A percentile compares a stretch with the other conserved stretches of the same genome.
These are phyloP conservation scores for Lapara coniferarum DNA, from an alignment of 2,888 invertebrate genomes.

Conservation along the genomic window DNA sequence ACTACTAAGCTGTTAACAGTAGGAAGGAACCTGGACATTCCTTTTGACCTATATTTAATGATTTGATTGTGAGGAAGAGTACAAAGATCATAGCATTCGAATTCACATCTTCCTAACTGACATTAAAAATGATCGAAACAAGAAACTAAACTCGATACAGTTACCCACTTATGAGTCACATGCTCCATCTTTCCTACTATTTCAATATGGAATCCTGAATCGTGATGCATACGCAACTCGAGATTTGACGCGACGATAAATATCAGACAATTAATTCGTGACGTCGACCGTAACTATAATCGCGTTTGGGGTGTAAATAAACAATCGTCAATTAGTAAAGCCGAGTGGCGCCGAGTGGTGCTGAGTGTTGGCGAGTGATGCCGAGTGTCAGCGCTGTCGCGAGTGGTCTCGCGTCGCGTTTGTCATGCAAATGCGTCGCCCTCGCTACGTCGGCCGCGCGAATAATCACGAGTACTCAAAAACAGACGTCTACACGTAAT, in stretches of 20 bases:
- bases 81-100: no score
- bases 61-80: no score
- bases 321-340: slow-evolving; percentile 22
- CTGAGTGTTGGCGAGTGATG: background rate
- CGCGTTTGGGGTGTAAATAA: slow-evolving; percentile 29
- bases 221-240: no score
- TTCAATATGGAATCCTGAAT: no score
- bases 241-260: background rate
- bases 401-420: slow-evolving; percentile 25
- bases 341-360: slow-evolving; percentile 8
- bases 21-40: no score
- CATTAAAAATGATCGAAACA: no score
- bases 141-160: no score
- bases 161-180: no score
- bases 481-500: slow-evolving; percentile 7
- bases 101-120: no score
- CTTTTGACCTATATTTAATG: no score
- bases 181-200: no score
- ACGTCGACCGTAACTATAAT: slow-evolving; percentile 15
- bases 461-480: slow-evolving; percentile 15
- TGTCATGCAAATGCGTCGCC: slow-evolving; percentile 34
- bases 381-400: slow-evolving; percentile 2
- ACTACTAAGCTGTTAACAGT: no score
- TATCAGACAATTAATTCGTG: background rate
- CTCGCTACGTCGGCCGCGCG: slow-evolving; percentile 9